Percentiles rank a stretch among this genome's conserved stretches.
phyloP scores from a whole-genome alignment of 2,797 vertebrate genomes.

The Echiichthys vipera region DNA sequence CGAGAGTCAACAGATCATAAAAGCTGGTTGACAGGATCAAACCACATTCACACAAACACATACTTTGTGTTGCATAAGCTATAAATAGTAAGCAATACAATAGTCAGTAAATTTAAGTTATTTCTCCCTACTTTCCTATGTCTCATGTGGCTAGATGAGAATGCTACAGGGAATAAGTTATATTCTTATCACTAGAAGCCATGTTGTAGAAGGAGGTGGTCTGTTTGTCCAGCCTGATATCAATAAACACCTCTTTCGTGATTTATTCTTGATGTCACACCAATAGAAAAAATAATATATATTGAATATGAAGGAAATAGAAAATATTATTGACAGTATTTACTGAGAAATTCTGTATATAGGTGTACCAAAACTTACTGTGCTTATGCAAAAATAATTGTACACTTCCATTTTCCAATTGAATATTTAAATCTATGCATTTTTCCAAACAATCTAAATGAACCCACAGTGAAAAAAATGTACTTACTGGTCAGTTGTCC shows the following conservation, averaged over 20 bases:
- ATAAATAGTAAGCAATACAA: constrained; percentile 48
- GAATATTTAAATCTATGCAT: background rate
- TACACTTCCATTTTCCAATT: background rate
- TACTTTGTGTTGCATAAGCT: constrained; percentile 44
- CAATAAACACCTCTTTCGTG: background rate
- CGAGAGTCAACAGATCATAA: constrained; percentile 64
- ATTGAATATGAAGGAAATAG: background rate
- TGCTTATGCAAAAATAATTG: background rate
- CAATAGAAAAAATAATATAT: background rate
- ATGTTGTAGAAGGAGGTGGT: background rate
- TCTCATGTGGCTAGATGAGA: constrained; percentile 36
- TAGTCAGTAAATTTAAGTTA: constrained; percentile 53
- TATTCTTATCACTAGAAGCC: background rate
- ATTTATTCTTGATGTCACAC: background rate
- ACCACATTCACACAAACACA: constrained; percentile 59
- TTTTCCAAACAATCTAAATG: background rate
- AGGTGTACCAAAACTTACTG: background rate
- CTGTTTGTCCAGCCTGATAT: background rate
- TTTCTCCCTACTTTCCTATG: constrained; percentile 20
- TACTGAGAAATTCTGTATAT: background rate
- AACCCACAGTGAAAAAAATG: background rate
- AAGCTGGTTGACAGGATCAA: constrained; percentile 43
- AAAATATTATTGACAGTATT: background rate
- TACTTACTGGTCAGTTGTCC: constrained; percentile 97
- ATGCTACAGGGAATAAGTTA: no score